Conservation (phyloP, 2,888 invertebrate species). For the Ennomos erosarius region DNA sequence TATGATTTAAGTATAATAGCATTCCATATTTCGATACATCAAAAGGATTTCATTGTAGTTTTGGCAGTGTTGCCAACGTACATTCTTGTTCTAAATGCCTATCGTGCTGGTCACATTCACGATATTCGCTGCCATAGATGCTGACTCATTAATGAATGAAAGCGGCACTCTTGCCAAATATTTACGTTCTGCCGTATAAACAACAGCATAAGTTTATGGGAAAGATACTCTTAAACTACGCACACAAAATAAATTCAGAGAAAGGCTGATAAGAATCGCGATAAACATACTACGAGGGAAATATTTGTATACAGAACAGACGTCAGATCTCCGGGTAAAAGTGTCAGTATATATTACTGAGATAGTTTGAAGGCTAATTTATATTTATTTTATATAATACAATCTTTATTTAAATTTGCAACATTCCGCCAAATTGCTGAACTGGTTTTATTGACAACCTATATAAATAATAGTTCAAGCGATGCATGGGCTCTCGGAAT, state of each 20-base stretch:
- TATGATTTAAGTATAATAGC: neutral
- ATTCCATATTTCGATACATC: slow-evolving; percentile 17
- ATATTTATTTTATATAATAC: no score
- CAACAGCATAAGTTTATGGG: slow-evolving; percentile 35
- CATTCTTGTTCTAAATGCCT: slow-evolving; percentile 43
- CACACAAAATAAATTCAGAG: slow-evolving; percentile 18
- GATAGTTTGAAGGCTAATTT: no score
- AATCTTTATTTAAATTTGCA: no score
- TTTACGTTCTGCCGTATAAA: slow-evolving; percentile 42
- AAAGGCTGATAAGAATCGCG: slow-evolving; percentile 15
- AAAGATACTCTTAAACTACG: slow-evolving; percentile 30
- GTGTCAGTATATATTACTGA: no score
- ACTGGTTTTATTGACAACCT: no score
- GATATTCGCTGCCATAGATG: slow-evolving; percentile 36
- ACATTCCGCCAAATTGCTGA: no score
- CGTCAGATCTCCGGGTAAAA: no score
- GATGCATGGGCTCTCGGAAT: no score
- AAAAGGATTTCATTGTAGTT: slow-evolving; percentile 37
- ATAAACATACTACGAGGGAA: neutral
- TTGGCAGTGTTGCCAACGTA: slow-evolving; percentile 54
- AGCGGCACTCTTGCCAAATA: slow-evolving; percentile 50
- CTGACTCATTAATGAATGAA: slow-evolving; percentile 55
- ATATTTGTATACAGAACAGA: no score
- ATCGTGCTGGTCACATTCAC: slow-evolving; percentile 43
- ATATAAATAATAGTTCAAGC: no score